Base-by-base conservation (phyloP, 1,140 invertebrate genomes). In the Piezodorus guildinii region DNA sequence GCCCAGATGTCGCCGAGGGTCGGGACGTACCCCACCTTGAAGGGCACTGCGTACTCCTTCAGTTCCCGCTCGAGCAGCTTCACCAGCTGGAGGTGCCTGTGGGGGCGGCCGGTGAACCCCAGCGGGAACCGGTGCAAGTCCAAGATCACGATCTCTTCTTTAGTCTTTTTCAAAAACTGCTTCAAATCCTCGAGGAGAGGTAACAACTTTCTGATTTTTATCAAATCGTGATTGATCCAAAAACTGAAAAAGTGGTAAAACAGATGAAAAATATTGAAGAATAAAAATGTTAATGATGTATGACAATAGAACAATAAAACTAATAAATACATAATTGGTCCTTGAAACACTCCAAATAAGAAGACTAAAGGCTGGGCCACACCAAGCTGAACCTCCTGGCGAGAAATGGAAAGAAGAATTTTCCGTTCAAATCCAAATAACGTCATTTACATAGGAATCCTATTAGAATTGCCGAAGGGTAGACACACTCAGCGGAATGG, bases 211-310 rank as follows among this genome's bases (percentile, higher is more conserved):
- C 79, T 79, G 58, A 87, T 78, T 68, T 80, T 76, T 39, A 85
- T 78, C 66, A 85, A 71, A 67, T 85, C 85, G 69, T 88, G 85
- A 72, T 87, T 87, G 23, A 88, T 73, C 79, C 80, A 86, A 69
- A 85, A 87, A 66, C 83, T 83, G 71, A 45, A 63, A 65, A 64
- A 4, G 8, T 4, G 8, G 8, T 30, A 30, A 30, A 30, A 30
- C n/a, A n/a, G n/a, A n/a, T n/a, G n/a, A n/a, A n/a, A n/a, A n/a
- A n/a, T n/a, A n/a, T n/a, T n/a, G n/a, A n/a, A n/a, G n/a, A n/a
- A n/a, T n/a, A n/a, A n/a, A n/a, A n/a, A n/a, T n/a, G n/a, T n/a
- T n/a, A n/a, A n/a, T n/a, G n/a, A n/a, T n/a, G n/a, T n/a, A 46
- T 62, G 27, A 27, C 9, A 30, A 30, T 30, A 30, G n/a, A n/a